Evolutionary conservation across 2,113 vertebrate species (phyloP), one percentile per base, ranked within the genome.

Genomic region (Tenebrosternarchus preto): DNA sequence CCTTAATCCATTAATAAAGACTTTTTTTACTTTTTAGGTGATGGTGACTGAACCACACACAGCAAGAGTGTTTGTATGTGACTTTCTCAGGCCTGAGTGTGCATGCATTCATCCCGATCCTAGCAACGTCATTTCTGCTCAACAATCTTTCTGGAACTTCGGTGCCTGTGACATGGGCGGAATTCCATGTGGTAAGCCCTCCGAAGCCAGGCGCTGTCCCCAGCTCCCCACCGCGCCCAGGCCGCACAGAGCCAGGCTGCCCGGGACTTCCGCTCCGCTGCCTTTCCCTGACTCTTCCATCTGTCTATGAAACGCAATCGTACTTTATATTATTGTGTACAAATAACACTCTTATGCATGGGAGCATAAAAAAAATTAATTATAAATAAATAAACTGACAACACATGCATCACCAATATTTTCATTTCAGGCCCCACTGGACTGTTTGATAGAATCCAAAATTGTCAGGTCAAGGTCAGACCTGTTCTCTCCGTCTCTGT

Each of bases 131-230:
- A 83, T 87, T 85, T 80, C 77, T 84, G 55, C 70, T 73, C 70
- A 29, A 27, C 43, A 39, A 22, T 77, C 22, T 75, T 60, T 75
- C 56, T 66, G 77, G 4, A 16, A 64, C 82, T 85, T 85, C 87
- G 88, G 90, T 85, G 84, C 82, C 88, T 85, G 55, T 80, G 90
- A 90, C 88, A 87, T 86, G 74, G 84, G 87, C 78, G 88, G 85
- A 90, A 89, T 87, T 88, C 78, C 70, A 85, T 87, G 85, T 87
- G 88, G 85, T 82, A 86, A 90, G 84, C 86, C 86, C 91, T 90
- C 85, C 84, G 86, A 85, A 87, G 85, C 89, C 89, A 90, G 84
- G 86, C 46, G 81, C 82, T 81, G 77, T 88, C 85, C 87, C 83
- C 80, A 27, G 82, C 84, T 82, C 81, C 80, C 72, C 77, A 82